A percentile compares a stretch with the other conserved stretches of the same genome.
Conservation (phyloP, 1,140 invertebrate genomes). For the Nasonia vitripennis region DNA sequence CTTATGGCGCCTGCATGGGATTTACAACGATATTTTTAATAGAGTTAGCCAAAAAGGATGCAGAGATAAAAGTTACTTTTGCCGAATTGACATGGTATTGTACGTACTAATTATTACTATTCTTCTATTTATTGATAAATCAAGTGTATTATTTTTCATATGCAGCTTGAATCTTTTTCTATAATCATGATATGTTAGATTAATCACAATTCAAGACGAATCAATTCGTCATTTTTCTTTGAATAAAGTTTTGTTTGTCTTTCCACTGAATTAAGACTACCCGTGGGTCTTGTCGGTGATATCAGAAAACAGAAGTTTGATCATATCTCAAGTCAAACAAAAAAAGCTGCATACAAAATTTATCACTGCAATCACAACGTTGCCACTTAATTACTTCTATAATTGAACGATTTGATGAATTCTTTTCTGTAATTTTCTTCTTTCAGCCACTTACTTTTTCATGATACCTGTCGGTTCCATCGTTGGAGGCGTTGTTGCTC, state of each 20-base stretch:
- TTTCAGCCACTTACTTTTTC: neutral
- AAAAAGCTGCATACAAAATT: too few species aligned
- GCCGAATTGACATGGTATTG: slow-evolving; percentile 86
- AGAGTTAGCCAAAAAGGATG: slow-evolving; percentile 74
- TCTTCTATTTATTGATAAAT: neutral
- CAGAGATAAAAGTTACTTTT: slow-evolving; percentile 76
- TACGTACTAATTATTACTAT: slow-evolving; percentile 68
- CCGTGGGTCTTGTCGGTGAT: too few species aligned
- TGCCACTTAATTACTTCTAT: too few species aligned
- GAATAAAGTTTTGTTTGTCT: too few species aligned
- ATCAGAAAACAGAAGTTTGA: too few species aligned
- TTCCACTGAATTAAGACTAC: too few species aligned
- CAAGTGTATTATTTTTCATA: neutral
- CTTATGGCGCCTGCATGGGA: slow-evolving; percentile 71
- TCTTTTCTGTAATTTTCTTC: neutral
- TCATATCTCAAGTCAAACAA: too few species aligned
- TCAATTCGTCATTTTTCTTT: too few species aligned
- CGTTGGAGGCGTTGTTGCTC: neutral
- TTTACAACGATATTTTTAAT: slow-evolving; percentile 86
- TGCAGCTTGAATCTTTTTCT: neutral
- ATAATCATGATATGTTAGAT: too few species aligned
- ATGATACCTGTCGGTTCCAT: neutral
- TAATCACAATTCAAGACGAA: too few species aligned
- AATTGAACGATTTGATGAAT: too few species aligned
- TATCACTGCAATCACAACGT: too few species aligned